Evolutionary conservation across 2,113 vertebrate species (phyloP).

Genomic region (Xerus inauris): DNA sequence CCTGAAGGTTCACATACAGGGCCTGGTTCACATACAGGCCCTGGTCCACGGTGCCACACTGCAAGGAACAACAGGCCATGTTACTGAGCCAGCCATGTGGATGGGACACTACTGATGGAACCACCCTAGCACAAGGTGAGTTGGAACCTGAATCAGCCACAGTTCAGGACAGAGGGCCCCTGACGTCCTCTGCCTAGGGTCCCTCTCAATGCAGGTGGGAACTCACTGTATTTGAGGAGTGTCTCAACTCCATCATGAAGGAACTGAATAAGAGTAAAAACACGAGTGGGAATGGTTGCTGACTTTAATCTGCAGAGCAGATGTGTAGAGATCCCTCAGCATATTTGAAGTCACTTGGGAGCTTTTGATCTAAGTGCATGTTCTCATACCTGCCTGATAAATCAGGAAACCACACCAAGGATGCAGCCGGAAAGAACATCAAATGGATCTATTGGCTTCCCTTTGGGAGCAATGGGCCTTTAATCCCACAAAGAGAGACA

Average conservation of each 20-base stretch:
- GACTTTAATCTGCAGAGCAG: neutral
- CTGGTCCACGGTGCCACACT: constrained; percentile 96
- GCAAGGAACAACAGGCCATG: constrained; percentile 35
- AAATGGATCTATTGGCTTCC: neutral
- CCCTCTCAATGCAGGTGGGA: neutral
- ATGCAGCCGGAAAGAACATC: neutral
- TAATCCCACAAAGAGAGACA: neutral
- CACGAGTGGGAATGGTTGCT: neutral
- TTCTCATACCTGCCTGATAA: neutral
- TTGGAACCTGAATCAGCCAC: accelerated
- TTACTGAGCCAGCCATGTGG: neutral
- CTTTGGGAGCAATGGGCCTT: neutral
- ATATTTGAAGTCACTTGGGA: neutral
- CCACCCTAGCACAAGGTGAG: accelerated
- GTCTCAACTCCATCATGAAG: neutral
- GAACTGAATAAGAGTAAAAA: neutral
- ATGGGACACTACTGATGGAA: accelerated
- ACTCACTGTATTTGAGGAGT: no score
- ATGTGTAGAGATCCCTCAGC: neutral
- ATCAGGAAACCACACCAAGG: neutral
- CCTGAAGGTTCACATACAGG: constrained; percentile 94
- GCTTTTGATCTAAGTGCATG: neutral
- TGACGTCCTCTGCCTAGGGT: accelerated
- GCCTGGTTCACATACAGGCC: constrained; percentile 94
- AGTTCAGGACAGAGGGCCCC: no score